phyloP scores from a whole-genome alignment of 1,140 invertebrate genomes.

The Sitophilus oryzae region DNA sequence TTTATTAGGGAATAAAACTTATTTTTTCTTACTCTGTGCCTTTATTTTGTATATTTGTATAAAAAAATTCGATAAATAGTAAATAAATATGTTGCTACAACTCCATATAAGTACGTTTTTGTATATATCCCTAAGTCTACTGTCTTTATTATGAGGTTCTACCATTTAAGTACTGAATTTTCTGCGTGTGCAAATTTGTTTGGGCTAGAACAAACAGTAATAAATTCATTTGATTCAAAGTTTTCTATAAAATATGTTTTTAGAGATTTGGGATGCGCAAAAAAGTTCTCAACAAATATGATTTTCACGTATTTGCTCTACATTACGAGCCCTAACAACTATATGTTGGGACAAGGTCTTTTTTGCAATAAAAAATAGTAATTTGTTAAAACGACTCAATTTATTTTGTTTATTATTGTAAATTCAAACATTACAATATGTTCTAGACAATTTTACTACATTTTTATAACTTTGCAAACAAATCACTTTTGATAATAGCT shows the following conservation, averaged over 20 bases:
- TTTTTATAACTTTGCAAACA: no score
- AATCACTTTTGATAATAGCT: no score
- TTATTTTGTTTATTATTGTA: no score
- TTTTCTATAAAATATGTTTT: neutral
- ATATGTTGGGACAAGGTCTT: no score
- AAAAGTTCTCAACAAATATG: neutral
- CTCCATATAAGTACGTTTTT: no score
- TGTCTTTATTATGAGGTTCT: neutral
- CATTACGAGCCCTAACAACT: no score
- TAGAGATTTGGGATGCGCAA: neutral
- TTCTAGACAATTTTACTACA: no score
- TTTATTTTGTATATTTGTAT: neutral
- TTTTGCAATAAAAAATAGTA: no score
- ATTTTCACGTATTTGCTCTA: no score
- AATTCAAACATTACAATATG: no score
- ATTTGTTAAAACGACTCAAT: no score
- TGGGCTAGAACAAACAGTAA: conserved; percentile 33
- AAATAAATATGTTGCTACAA: no score
- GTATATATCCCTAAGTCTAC: neutral
- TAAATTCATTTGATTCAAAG: conserved; percentile 1
- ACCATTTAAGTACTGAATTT: conserved; percentile 27
- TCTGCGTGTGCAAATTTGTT: conserved; percentile 30
- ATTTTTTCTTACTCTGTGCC: neutral
- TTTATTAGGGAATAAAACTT: neutral
- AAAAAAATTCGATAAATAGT: neutral